Evolutionary conservation across 1,140 invertebrate species (phyloP).

Genomic region (Drosophila parvula): DNA sequence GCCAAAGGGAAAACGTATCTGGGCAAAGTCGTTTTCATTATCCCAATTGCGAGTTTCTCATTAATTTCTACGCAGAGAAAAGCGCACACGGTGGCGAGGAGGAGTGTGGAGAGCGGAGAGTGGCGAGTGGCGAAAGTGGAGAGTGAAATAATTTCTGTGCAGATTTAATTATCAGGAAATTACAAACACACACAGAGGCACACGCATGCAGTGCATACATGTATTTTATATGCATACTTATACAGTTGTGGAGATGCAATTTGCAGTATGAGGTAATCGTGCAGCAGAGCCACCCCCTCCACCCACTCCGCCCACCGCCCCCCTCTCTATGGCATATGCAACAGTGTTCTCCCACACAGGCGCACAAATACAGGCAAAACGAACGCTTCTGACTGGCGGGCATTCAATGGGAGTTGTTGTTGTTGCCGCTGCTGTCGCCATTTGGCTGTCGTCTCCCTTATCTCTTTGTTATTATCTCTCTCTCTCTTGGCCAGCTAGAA

Average conservation of each 20-base stretch:
- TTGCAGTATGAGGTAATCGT: constrained; percentile 74
- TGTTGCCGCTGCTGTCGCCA: constrained; percentile 52
- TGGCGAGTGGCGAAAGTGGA: constrained; percentile 6
- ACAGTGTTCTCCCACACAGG: constrained; percentile 57
- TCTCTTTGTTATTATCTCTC: constrained; percentile 81
- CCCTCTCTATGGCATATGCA: constrained; percentile 12
- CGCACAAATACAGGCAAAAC: constrained; percentile 64
- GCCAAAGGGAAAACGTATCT: constrained; percentile 15
- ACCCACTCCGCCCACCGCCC: not conserved
- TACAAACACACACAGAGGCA: constrained; percentile 22
- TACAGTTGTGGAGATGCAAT: constrained; percentile 56
- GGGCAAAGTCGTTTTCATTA: constrained; percentile 61
- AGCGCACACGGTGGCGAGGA: not conserved
- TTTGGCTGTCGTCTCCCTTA: constrained; percentile 74
- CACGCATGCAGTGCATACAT: constrained; percentile 1
- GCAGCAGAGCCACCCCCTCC: constrained; percentile 40
- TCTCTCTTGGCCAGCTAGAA: constrained; percentile 32
- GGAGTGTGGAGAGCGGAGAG: not conserved
- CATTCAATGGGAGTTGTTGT: constrained; percentile 53
- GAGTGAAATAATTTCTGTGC: constrained; percentile 56
- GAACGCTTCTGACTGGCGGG: constrained; percentile 82
- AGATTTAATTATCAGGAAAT: constrained; percentile 75
- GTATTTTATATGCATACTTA: constrained; percentile 14
- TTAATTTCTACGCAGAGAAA: constrained; percentile 44
- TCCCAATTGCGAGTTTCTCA: constrained; percentile 53